A percentile compares a stretch with the other conserved stretches of the same genome.
phyloP scores from a whole-genome alignment of 1,140 invertebrate genomes.

The Lepidotrigona ventralis region DNA sequence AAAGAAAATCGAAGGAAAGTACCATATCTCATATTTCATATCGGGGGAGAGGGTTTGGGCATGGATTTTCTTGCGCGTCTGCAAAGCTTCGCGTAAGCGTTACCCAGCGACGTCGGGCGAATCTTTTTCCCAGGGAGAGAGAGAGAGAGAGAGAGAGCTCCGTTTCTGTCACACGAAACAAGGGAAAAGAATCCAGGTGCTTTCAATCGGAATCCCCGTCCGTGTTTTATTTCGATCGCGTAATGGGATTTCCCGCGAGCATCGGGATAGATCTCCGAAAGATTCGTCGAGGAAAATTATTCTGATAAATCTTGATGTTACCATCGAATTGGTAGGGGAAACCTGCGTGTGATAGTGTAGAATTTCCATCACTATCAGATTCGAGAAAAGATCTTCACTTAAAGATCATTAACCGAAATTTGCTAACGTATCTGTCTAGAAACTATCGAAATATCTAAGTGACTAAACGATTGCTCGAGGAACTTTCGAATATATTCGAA shows the following conservation, averaged over 20 bases:
- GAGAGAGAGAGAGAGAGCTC: not conserved
- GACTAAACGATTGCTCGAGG: not conserved
- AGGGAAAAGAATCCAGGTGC: slow-evolving; percentile 18
- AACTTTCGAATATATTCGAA: not conserved
- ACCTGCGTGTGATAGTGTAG: too few relatives aligned
- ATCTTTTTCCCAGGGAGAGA: slow-evolving; percentile 20
- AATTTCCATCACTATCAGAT: too few relatives aligned
- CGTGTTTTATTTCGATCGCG: not conserved
- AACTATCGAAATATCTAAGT: not conserved
- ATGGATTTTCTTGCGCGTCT: slow-evolving; percentile 76
- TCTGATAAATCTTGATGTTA: not conserved
- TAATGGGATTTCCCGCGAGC: slow-evolving; percentile 4
- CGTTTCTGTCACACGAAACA: slow-evolving; percentile 24
- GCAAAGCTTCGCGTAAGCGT: slow-evolving; percentile 72
- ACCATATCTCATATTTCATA: slow-evolving; percentile 78
- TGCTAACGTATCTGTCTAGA: not conserved
- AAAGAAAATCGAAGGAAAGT: slow-evolving; percentile 66
- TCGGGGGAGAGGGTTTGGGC: slow-evolving; percentile 67
- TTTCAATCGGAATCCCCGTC: slow-evolving; percentile 11
- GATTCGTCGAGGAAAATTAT: not conserved
- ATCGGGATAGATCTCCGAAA: not conserved
- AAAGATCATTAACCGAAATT: not conserved
- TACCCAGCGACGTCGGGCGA: slow-evolving; percentile 76
- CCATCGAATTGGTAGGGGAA: not conserved
- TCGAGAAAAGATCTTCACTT: not conserved